Percentiles rank a stretch among this genome's conserved stretches.
phyloP scores from a whole-genome alignment of 1,140 invertebrate genomes.

The Bombus consobrinus region DNA sequence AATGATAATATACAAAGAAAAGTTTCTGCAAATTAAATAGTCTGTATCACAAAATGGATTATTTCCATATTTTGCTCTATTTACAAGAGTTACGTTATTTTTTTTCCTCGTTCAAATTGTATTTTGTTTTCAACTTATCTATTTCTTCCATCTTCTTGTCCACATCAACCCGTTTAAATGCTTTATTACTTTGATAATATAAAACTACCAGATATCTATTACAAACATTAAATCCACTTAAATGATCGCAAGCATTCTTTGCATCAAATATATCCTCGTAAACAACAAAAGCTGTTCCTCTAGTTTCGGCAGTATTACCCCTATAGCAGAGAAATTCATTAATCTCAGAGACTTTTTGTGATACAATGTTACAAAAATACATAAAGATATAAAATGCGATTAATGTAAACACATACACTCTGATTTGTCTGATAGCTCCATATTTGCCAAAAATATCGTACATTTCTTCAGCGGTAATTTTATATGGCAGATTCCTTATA shows the following conservation, averaged over 20 bases:
- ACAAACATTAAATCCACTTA: conserved; percentile 99
- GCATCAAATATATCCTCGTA: conserved; percentile 99
- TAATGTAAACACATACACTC: conserved; percentile 91
- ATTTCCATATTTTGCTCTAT: background rate
- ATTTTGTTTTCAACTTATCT: conserved; percentile 98
- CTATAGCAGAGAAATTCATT: conserved; percentile 83
- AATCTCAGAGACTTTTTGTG: background rate
- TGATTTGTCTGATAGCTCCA: conserved; percentile 98
- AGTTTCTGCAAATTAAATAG: background rate
- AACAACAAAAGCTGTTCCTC: conserved; percentile 99
- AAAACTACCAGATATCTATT: conserved; percentile 99
- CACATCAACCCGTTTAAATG: conserved; percentile 97
- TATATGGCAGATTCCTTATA: conserved; percentile 98
- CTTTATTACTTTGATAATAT: conserved; percentile 97
- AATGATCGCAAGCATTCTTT: conserved; percentile 99
- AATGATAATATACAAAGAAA: background rate
- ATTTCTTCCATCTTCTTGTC: conserved; percentile 99
- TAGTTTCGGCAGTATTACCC: conserved; percentile 98
- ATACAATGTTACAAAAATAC: background rate
- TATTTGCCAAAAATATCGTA: conserved; percentile 99
- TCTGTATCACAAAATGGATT: background rate
- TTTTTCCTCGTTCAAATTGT: conserved; percentile 86
- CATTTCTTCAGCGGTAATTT: conserved; percentile 99
- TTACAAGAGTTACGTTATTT: conserved; percentile 67
- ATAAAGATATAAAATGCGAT: background rate